A percentile compares a stretch with the other conserved stretches of the same genome.
Evolutionary conservation across 2,888 invertebrate genomes (phyloP).

Genomic region (Adineta ricciae): DNA sequence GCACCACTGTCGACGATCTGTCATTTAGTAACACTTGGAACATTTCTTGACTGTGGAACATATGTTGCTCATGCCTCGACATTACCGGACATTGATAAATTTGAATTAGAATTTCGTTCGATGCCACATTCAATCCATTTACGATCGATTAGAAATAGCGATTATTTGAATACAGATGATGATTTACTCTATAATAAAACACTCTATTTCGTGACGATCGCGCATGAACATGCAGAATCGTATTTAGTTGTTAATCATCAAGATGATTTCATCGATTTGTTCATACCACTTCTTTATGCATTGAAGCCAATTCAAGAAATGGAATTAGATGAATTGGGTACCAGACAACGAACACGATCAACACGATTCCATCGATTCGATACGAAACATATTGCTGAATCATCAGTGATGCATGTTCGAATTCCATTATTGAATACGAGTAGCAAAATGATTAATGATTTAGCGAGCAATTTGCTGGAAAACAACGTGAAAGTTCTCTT

Average conservation of each 20-base stretch:
- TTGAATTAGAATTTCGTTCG: constrained; percentile 5
- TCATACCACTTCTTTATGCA: neutral
- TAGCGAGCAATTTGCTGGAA: neutral
- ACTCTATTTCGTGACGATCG: neutral
- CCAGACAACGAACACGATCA: neutral
- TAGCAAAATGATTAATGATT: constrained; percentile 20
- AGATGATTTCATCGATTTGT: constrained; percentile 17
- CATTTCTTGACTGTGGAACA: constrained; percentile 13
- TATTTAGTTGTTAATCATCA: neutral
- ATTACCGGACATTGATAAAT: constrained; percentile 1
- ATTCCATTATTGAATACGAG: neutral
- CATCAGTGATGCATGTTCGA: constrained; percentile 10
- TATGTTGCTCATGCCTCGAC: neutral
- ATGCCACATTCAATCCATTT: neutral
- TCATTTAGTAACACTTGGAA: neutral
- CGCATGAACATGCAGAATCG: neutral
- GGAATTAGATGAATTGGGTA: constrained; percentile 19
- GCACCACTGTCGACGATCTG: neutral
- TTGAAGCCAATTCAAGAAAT: neutral
- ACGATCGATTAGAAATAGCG: neutral
- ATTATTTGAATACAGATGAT: neutral
- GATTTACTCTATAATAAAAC: constrained; percentile 14
- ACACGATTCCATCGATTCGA: constrained; percentile 4
- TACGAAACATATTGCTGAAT: neutral
- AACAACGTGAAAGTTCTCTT: neutral